Evolutionary conservation across 92 coral and sea anemone species (phyloP).

Genomic region (Heteractis magnifica): DNA sequence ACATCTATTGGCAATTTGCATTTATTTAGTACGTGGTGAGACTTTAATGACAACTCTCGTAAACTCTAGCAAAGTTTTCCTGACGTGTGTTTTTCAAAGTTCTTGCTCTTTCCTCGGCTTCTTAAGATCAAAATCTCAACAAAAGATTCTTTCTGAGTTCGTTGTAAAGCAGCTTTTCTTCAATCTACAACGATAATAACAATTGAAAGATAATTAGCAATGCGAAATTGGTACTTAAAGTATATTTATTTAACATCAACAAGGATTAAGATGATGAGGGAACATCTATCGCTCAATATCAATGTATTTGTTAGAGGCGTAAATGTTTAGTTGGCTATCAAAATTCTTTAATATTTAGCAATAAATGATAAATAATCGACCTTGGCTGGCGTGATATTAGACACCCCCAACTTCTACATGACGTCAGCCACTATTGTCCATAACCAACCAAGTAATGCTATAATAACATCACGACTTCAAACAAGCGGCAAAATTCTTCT

Average conservation of each 20-base stretch:
- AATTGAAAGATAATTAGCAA: neutral
- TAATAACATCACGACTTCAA: neutral
- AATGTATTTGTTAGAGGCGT: neutral
- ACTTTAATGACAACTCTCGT: neutral
- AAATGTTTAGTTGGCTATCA: neutral
- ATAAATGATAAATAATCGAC: neutral
- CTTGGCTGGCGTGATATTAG: neutral
- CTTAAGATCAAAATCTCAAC: neutral
- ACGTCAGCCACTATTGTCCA: neutral
- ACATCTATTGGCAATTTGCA: slow-evolving; percentile 26
- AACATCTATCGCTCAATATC: neutral
- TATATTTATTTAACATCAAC: neutral
- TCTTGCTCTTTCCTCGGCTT: neutral
- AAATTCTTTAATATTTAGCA: neutral
- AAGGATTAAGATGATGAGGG: neutral
- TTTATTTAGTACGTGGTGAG: neutral
- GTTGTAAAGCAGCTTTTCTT: neutral
- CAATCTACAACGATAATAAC: neutral
- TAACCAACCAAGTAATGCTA: neutral
- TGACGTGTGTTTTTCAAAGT: neutral
- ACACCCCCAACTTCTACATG: neutral
- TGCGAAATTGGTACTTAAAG: neutral
- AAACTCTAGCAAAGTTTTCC: neutral
- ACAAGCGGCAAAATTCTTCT: neutral
- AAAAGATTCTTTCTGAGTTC: neutral